A percentile compares a stretch with the other conserved stretches of the same genome.
These are phyloP conservation scores for Holotrichia oblita DNA, from an alignment of 1,140 invertebrate genomes.

Conservation along the genomic window DNA sequence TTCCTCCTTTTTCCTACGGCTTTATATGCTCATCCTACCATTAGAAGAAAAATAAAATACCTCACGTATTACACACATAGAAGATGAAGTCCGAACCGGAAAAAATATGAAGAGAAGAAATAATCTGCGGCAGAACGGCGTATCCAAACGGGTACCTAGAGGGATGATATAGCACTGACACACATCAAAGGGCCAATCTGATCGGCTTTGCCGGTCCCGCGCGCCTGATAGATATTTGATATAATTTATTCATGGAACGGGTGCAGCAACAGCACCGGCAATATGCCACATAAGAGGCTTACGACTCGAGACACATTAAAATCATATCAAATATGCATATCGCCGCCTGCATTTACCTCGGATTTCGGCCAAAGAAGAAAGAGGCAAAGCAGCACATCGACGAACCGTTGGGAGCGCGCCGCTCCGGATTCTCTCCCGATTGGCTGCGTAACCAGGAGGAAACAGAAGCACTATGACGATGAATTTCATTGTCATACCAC, in stretches of 20 bases:
- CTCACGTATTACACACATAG: background rate
- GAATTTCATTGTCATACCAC: constrained; percentile 4
- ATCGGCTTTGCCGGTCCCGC: constrained; percentile 56
- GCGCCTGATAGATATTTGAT: constrained; percentile 62
- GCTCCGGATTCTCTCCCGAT: background rate
- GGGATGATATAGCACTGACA: constrained; percentile 39
- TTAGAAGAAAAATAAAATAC: background rate
- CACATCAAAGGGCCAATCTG: constrained; percentile 60
- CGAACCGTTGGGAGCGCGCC: background rate
- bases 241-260: constrained; percentile 62
- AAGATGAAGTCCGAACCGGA: constrained; percentile 20
- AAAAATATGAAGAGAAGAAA: constrained; percentile 29
- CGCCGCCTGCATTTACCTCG: constrained; percentile 57
- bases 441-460: background rate
- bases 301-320: constrained; percentile 62
- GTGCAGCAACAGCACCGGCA: constrained; percentile 58
- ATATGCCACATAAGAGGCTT: constrained; percentile 62
- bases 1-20: background rate
- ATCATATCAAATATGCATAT: constrained; percentile 64
- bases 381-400: background rate
- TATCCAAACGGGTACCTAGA: background rate
- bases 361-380: constrained; percentile 50
- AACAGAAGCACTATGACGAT: background rate
- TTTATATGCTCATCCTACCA: background rate
- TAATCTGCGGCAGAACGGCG: background rate